These are phyloP conservation scores for Upupa epops DNA, from an alignment of 2,113 vertebrate genomes.

Conservation along the genomic window DNA sequence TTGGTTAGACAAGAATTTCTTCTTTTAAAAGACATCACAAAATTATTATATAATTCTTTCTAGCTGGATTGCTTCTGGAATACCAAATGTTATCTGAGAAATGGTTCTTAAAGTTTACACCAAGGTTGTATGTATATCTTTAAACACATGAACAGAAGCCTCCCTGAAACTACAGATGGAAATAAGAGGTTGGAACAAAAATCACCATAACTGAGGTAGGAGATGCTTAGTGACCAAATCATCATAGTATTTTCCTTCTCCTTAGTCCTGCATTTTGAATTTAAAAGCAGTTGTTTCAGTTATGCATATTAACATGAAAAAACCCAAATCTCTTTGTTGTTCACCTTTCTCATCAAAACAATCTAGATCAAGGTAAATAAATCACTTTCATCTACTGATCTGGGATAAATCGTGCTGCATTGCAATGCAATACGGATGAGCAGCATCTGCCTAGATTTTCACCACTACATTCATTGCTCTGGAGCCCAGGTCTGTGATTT, in stretches of 20 bases:
- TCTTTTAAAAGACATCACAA: background rate
- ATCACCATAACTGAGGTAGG: background rate
- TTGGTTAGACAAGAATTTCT: background rate
- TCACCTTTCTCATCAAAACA: background rate
- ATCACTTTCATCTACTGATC: background rate
- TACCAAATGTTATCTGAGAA: background rate
- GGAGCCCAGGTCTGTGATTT: constrained; percentile 34
- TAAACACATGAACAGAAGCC: background rate
- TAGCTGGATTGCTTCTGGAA: background rate
- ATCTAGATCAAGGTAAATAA: background rate
- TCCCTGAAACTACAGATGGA: background rate
- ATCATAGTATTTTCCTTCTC: background rate
- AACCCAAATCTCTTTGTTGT: background rate
- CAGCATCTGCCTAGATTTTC: background rate
- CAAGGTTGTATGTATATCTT: background rate
- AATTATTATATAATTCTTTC: background rate
- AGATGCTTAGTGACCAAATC: background rate
- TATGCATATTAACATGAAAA: background rate
- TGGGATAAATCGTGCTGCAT: background rate
- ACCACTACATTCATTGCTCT: background rate
- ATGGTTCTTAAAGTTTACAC: background rate
- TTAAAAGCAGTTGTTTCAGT: background rate
- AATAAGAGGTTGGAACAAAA: background rate
- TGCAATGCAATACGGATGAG: background rate
- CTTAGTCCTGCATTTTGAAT: background rate